Percentiles rank a stretch among this genome's conserved stretches.
Conservation (phyloP, 2,888 invertebrate genomes). For the Tinea semifulvella region DNA sequence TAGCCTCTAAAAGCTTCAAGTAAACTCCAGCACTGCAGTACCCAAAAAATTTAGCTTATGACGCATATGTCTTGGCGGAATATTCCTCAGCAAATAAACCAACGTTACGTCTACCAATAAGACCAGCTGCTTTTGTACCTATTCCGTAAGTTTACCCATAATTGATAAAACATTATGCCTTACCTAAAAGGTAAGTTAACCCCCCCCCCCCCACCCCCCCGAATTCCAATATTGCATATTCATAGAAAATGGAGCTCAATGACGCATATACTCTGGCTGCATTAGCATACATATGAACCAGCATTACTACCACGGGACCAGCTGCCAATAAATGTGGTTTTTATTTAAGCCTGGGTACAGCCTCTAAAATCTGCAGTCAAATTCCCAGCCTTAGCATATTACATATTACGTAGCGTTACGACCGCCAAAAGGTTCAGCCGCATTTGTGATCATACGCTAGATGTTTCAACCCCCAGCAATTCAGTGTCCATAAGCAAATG, state of each 20-base stretch:
- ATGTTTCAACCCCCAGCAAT: too few relatives aligned
- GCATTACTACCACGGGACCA: conserved; percentile 58
- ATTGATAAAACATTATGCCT: conserved; percentile 55
- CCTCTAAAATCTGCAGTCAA: conserved; percentile 65
- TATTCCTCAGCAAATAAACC: conserved; percentile 64
- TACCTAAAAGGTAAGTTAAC: conserved; percentile 67
- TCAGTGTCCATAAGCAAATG: conserved; percentile 71
- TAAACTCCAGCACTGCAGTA: conserved; percentile 69
- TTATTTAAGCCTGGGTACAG: conserved; percentile 64
- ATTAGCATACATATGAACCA: conserved; percentile 60
- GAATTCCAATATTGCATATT: conserved; percentile 70
- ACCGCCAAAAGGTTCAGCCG: too few relatives aligned
- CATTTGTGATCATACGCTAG: too few relatives aligned
- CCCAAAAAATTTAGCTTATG: conserved; percentile 65
- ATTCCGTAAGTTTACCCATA: conserved; percentile 88
- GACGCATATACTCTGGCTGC: conserved; percentile 60
- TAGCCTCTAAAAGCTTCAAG: conserved; percentile 65
- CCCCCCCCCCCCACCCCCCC: conserved; percentile 64
- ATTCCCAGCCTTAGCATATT: too few relatives aligned
- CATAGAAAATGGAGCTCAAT: conserved; percentile 65
- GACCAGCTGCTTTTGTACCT: conserved; percentile 68
- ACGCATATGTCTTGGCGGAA: conserved; percentile 58
- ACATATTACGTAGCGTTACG: too few relatives aligned
- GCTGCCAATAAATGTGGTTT: too few relatives aligned
- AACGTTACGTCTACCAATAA: conserved; percentile 57